These are phyloP conservation scores for Puma concolor DNA, from an alignment of 2,113 vertebrate species.

Conservation along the genomic window DNA sequence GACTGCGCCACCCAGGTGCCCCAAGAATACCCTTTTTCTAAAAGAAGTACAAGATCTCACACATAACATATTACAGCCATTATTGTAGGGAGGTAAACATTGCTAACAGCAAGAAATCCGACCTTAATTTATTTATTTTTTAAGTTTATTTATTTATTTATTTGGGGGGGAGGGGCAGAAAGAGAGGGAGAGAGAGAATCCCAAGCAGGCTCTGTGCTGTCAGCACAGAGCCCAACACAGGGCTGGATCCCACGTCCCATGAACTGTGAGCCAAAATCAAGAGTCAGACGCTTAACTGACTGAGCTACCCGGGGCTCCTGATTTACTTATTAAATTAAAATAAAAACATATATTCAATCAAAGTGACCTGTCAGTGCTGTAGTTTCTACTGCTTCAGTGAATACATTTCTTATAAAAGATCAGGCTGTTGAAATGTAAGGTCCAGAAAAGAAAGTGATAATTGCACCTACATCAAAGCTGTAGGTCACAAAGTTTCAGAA, in stretches of 20 bases:
- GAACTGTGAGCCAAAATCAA: too few species aligned
- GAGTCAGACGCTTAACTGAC: too few species aligned
- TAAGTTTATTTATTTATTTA: too few species aligned
- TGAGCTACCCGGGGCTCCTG: background rate
- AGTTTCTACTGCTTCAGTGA: background rate
- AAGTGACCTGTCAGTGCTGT: background rate
- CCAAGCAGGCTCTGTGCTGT: too few species aligned
- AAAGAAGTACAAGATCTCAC: background rate
- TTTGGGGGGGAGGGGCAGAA: too few species aligned
- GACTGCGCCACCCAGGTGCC: too few species aligned
- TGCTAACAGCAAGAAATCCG: conserved; percentile 33
- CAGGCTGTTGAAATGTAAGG: background rate
- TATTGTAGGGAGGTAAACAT: conserved; percentile 36
- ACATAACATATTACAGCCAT: background rate
- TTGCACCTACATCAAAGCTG: background rate
- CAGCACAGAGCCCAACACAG: too few species aligned
- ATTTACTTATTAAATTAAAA: conserved; percentile 61
- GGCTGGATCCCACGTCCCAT: too few species aligned
- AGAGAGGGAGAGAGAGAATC: too few species aligned
- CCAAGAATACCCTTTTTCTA: background rate
- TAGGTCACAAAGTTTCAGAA: background rate
- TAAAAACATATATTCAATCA: conserved; percentile 45
- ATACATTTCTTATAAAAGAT: conserved; percentile 2
- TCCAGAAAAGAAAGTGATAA: background rate
- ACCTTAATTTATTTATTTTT: conserved; percentile 44